phyloP scores from a whole-genome alignment of 2,888 invertebrate species.

The Tinea pellionella region DNA sequence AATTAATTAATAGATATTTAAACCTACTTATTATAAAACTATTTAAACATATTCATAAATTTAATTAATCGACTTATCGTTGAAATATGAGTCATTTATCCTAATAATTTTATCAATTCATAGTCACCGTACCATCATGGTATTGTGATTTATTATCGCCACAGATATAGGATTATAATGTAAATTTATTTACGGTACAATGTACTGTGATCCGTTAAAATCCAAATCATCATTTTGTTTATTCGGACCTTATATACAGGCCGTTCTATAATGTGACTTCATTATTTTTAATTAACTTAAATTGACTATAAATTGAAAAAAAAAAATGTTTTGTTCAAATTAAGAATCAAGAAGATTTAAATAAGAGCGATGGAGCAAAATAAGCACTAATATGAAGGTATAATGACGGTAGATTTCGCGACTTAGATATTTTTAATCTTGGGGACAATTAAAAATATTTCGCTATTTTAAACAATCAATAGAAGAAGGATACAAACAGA shows the following conservation, averaged over 20 bases:
- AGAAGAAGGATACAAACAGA: too few relatives aligned
- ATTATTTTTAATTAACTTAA: too few relatives aligned
- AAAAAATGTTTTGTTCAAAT: too few relatives aligned
- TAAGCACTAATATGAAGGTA: too few relatives aligned
- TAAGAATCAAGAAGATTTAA: too few relatives aligned
- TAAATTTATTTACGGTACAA: slow-evolving; percentile 4
- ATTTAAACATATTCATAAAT: background rate
- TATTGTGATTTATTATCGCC: slow-evolving; percentile 5
- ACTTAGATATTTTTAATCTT: too few relatives aligned
- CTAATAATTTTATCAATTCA: background rate
- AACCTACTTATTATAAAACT: background rate
- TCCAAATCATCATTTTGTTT: background rate
- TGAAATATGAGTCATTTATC: background rate
- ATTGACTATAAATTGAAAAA: too few relatives aligned
- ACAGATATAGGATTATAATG: slow-evolving; percentile 4
- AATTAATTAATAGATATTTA: background rate
- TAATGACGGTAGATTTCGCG: too few relatives aligned
- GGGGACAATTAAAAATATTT: too few relatives aligned
- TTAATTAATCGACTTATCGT: background rate
- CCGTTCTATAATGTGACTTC: background rate
- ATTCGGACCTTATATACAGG: background rate
- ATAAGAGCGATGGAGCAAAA: too few relatives aligned
- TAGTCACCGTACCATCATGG: background rate
- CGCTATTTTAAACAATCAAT: too few relatives aligned
- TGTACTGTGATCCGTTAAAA: slow-evolving; percentile 5